A percentile compares a stretch with the other conserved stretches of the same genome.
Conservation (phyloP, 2,888 invertebrate species). For the Andrena camellia region DNA sequence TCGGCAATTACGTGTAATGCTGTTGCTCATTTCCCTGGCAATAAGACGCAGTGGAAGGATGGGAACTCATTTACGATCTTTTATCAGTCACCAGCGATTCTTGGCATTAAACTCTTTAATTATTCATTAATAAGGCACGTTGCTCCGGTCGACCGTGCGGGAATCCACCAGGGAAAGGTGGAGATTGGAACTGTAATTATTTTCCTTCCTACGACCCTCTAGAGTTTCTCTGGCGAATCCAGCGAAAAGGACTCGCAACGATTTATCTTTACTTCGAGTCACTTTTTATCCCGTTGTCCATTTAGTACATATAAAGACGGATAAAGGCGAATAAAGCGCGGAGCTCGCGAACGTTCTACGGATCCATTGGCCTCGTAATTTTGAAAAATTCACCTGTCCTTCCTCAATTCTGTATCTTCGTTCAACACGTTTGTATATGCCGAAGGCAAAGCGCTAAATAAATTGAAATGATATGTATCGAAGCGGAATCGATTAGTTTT, state of each 20-base stretch:
- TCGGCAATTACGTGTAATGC: slow-evolving; percentile 42
- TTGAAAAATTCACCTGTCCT: neutral
- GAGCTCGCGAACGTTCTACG: neutral
- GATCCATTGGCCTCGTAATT: neutral
- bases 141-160: slow-evolving; percentile 34
- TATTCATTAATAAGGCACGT: slow-evolving; percentile 73
- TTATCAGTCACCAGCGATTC: slow-evolving; percentile 46
- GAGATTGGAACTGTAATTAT: slow-evolving; percentile 77
- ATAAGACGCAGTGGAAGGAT: slow-evolving; percentile 32
- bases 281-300: slow-evolving; percentile 7
- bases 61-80: slow-evolving; percentile 50
- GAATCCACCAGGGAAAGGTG: slow-evolving; percentile 63
- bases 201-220: slow-evolving; percentile 68
- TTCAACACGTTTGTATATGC: neutral
- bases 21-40: slow-evolving; percentile 37
- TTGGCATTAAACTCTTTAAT: slow-evolving; percentile 71
- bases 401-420: neutral
- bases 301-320: slow-evolving; percentile 13
- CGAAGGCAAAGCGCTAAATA: neutral
- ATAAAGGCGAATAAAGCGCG: slow-evolving; percentile 1
- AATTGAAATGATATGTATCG: neutral
- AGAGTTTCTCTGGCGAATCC: slow-evolving; percentile 56
- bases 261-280: slow-evolving; percentile 64
- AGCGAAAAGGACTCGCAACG: slow-evolving; percentile 56
- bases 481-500: neutral